Conservation (phyloP, 1,140 invertebrate species). For the Lepidostoma basale region DNA sequence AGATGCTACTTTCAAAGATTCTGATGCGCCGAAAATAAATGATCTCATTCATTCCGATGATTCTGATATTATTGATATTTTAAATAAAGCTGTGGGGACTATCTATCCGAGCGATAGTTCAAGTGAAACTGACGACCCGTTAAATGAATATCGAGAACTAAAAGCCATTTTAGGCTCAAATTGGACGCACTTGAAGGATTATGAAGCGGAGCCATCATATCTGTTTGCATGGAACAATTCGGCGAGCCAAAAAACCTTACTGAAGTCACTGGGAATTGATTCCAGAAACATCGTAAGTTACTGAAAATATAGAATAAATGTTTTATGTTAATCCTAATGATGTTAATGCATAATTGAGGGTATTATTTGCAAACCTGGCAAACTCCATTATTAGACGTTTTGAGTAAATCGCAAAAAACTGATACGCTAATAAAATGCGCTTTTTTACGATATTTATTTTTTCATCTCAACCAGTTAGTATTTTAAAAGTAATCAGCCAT, state of each 20-base stretch:
- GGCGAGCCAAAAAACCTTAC: constrained; percentile 68
- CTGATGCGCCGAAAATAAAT: constrained; percentile 13
- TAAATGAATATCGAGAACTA: constrained; percentile 51
- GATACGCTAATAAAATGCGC: too few relatives aligned
- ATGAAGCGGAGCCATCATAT: constrained; percentile 72
- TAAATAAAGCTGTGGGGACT: constrained; percentile 46
- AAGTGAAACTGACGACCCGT: constrained; percentile 48
- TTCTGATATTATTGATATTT: constrained; percentile 37
- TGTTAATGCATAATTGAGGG: too few relatives aligned
- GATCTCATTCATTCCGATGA: constrained; percentile 37
- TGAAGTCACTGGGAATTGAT: constrained; percentile 78
- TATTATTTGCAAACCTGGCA: background rate
- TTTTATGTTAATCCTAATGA: background rate
- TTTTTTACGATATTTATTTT: too few relatives aligned
- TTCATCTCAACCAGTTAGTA: too few relatives aligned
- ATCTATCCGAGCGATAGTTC: constrained; percentile 52
- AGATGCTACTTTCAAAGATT: constrained; percentile 43
- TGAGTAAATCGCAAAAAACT: too few relatives aligned
- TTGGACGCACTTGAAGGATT: constrained; percentile 64
- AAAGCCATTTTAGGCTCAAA: constrained; percentile 55
- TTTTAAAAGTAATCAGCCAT: too few relatives aligned
- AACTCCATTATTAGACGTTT: too few relatives aligned
- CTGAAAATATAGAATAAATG: too few relatives aligned
- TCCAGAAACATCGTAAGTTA: constrained; percentile 81
- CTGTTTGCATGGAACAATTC: constrained; percentile 76